Conservation (phyloP, 2,888 invertebrate species). For the Parnassius smintheus region DNA sequence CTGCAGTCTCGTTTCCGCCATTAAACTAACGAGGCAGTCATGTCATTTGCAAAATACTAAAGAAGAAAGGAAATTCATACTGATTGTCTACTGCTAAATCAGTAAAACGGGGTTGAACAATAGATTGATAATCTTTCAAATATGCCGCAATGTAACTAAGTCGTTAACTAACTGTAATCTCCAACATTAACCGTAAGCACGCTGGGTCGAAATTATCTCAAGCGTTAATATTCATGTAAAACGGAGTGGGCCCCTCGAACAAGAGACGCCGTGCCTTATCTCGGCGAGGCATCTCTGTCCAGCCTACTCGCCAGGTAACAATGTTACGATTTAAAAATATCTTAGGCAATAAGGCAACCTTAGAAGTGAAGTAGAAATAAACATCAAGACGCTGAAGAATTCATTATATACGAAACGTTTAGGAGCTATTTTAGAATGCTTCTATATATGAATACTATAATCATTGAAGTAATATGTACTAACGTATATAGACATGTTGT, state of each 20-base stretch:
- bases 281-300: conserved; percentile 3
- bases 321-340: conserved; percentile 6
- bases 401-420: not conserved
- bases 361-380: conserved; percentile 10
- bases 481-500: no score
- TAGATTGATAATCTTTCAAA: not conserved
- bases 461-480: no score
- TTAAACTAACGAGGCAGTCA: no score
- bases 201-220: conserved; percentile 3
- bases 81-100: no score
- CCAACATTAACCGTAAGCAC: conserved; percentile 9
- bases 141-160: not conserved
- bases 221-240: conserved; percentile 13
- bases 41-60: no score
- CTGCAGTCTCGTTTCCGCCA: no score
- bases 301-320: conserved; percentile 4
- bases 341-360: not conserved
- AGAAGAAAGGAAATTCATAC: no score
- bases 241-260: conserved; percentile 1
- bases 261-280: conserved; percentile 17
- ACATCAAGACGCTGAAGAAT: not conserved
- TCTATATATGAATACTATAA: no score
- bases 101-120: no score
- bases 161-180: conserved; percentile 2
- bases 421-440: no score